These are phyloP conservation scores for Pseudococcus viburni DNA, from an alignment of 2,888 invertebrate genomes.

Conservation along the genomic window DNA sequence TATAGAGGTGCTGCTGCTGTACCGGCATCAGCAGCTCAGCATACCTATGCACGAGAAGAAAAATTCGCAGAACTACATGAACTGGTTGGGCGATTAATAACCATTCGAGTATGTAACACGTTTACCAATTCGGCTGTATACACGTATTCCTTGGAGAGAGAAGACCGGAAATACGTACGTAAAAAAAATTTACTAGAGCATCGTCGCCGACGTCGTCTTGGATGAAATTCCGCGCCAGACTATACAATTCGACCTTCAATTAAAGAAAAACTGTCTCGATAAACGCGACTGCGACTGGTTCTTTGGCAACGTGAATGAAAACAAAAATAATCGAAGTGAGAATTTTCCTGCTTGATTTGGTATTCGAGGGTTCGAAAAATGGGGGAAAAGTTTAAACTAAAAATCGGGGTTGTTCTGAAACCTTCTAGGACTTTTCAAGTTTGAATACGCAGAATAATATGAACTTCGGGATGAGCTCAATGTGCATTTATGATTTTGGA, in stretches of 20 bases:
- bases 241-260: neutral
- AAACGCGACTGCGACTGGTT: neutral
- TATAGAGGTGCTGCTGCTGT: neutral
- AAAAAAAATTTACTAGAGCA: neutral
- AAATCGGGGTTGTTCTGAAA: too few species aligned
- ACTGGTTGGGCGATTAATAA: conserved; percentile 15
- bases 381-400: too few species aligned
- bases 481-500: too few species aligned
- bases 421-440: too few species aligned
- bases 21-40: neutral
- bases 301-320: neutral
- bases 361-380: too few species aligned
- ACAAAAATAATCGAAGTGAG: too few species aligned
- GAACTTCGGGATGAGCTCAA: too few species aligned
- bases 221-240: neutral
- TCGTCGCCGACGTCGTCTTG: neutral
- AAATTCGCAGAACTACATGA: conserved; percentile 1
- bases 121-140: neutral
- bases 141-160: neutral
- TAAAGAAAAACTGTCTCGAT: neutral
- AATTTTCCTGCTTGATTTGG: too few species aligned
- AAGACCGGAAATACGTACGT: neutral
- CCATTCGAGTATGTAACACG: conserved; percentile 12
- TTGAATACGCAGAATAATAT: too few species aligned
- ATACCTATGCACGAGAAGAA: neutral